phyloP scores from a whole-genome alignment of 2,797 vertebrate genomes.

The Oryzias sinensis region DNA sequence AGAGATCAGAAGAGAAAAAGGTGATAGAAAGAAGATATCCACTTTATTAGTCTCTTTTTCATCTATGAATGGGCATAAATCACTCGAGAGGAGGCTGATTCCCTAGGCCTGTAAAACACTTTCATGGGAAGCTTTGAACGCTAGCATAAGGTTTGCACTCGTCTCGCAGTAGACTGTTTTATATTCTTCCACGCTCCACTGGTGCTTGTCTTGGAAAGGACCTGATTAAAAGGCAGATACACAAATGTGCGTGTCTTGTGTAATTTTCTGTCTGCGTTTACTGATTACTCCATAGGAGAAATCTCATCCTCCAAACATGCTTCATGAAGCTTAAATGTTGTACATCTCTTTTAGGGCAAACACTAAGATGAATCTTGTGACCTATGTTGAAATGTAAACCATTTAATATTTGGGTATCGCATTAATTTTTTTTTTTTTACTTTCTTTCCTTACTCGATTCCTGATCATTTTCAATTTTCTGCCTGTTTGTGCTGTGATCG shows the following conservation, averaged over 20 bases:
- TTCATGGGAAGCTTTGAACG: constrained; percentile 51
- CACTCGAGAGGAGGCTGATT: constrained; percentile 56
- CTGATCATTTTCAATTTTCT: constrained; percentile 22
- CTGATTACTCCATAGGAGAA: constrained; percentile 47
- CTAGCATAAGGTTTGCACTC: constrained; percentile 67
- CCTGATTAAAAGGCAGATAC: constrained; percentile 37
- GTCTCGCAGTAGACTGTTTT: constrained; percentile 68
- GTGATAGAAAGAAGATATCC: constrained; percentile 66
- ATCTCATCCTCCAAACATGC: constrained; percentile 42
- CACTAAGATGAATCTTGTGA: constrained; percentile 44
- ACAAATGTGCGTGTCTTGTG: constrained; percentile 26
- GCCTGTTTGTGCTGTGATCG: constrained; percentile 46
- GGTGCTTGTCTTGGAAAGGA: constrained; percentile 46
- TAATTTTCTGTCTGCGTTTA: constrained; percentile 33
- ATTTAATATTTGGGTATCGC: constrained; percentile 32
- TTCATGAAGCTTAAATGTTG: constrained; percentile 25
- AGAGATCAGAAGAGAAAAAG: constrained; percentile 53
- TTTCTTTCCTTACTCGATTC: constrained; percentile 11
- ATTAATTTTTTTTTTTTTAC: constrained; percentile 7
- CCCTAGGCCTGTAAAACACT: constrained; percentile 56
- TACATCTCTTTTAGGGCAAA: constrained; percentile 22
- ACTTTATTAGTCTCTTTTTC: constrained; percentile 65
- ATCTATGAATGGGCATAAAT: constrained; percentile 67
- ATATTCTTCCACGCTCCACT: constrained; percentile 74
- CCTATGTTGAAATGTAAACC: constrained; percentile 53